These are phyloP conservation scores for Oplegnathus fasciatus DNA, from an alignment of 2,113 vertebrate species.

Conservation along the genomic window DNA sequence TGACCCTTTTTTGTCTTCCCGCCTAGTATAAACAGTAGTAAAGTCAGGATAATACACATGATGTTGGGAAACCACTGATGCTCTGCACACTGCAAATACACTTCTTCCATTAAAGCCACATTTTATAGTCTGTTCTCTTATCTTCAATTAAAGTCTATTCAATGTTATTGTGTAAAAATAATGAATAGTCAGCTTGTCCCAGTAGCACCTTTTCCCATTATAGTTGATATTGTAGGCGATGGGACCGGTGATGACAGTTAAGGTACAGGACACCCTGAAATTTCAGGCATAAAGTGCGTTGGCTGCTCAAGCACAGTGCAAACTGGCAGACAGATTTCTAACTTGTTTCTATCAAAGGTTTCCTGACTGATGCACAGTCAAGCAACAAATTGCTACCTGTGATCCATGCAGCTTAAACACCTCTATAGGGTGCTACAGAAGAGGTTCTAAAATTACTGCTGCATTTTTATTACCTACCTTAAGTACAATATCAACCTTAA, in stretches of 20 bases:
- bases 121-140: neutral
- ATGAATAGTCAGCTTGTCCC: neutral
- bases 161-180: neutral
- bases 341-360: slow-evolving; percentile 1
- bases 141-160: neutral
- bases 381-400: slow-evolving; percentile 15
- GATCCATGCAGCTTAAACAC: neutral
- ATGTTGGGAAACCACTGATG: neutral
- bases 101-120: neutral
- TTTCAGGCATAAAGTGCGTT: neutral
- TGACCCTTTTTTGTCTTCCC: neutral
- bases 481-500: slow-evolving; percentile 16
- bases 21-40: neutral
- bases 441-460: neutral
- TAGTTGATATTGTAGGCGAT: neutral
- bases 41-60: neutral
- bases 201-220: neutral
- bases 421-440: neutral
- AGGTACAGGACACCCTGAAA: neutral
- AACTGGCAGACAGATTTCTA: slow-evolving; percentile 19
- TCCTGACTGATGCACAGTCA: slow-evolving; percentile 1
- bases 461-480: neutral
- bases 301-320: neutral
- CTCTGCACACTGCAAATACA: neutral
- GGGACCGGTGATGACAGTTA: neutral